These are phyloP conservation scores for Alentia gelatinosa DNA, from an alignment of 2,888 invertebrate species.

Conservation along the genomic window DNA sequence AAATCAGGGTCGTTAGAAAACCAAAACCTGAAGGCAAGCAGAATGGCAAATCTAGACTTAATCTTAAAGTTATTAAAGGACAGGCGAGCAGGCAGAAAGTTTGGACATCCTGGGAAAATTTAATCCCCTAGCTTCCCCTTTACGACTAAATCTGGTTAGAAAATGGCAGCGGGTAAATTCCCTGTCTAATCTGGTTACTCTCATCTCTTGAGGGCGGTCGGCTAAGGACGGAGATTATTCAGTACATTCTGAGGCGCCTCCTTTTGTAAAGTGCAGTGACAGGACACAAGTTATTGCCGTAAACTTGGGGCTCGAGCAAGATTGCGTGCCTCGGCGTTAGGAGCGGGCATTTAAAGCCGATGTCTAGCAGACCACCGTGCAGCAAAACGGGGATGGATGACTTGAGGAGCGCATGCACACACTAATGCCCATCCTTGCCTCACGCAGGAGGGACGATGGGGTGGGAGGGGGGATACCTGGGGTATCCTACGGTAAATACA, in stretches of 20 bases:
- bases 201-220: neutral
- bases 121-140: neutral
- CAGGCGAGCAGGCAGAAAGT: neutral
- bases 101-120: neutral
- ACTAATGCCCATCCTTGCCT: conserved; percentile 27
- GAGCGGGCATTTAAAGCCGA: neutral
- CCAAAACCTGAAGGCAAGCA: neutral
- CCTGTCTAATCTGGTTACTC: neutral
- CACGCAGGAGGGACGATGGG: neutral
- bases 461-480: neutral
- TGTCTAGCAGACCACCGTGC: neutral
- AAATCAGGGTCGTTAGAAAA: neutral
- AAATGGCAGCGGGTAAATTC: neutral
- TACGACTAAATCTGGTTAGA: neutral
- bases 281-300: conserved; percentile 8
- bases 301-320: neutral
- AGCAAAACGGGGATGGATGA: neutral
- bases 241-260: neutral
- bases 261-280: neutral
- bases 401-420: neutral
- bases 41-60: neutral
- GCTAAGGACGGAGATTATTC: neutral
- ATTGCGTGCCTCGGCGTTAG: neutral
- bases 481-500: conserved; percentile 14
- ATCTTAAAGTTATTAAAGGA: neutral